Conservation (phyloP, 2,888 invertebrate species). For the Bibio marci region DNA sequence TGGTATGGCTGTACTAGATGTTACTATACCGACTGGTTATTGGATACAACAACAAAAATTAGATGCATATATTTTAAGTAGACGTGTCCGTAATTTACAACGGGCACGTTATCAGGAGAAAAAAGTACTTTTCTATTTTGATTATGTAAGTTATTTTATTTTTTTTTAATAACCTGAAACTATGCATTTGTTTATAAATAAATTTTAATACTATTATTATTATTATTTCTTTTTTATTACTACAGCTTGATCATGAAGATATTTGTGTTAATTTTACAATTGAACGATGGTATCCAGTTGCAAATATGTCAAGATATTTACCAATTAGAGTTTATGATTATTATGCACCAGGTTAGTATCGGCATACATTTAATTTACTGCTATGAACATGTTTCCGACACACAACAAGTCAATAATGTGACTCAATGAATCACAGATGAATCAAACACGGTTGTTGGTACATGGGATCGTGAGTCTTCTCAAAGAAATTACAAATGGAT, state of each 20-base stretch:
- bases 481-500: no score
- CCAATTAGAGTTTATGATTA: slow-evolving; percentile 86
- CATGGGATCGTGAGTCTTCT: no score
- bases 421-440: no score
- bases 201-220: neutral
- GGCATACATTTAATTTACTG: no score
- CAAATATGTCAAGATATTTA: slow-evolving; percentile 87
- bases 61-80: slow-evolving; percentile 68
- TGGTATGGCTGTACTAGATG: slow-evolving; percentile 75
- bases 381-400: no score
- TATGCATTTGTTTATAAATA: neutral
- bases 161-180: neutral
- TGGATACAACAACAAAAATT: slow-evolving; percentile 79
- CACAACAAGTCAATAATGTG: no score
- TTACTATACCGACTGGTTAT: slow-evolving; percentile 79
- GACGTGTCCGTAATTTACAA: slow-evolving; percentile 61
- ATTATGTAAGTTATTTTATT: slow-evolving; percentile 50
- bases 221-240: slow-evolving; percentile 11
- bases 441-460: no score
- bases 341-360: slow-evolving; percentile 74
- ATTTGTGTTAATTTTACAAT: slow-evolving; percentile 86
- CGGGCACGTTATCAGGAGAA: slow-evolving; percentile 65
- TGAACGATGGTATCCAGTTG: slow-evolving; percentile 90
- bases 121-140: slow-evolving; percentile 84
- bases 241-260: slow-evolving; percentile 61